These are phyloP conservation scores for Alethe diademata DNA, from an alignment of 2,113 vertebrate species.

Conservation along the genomic window DNA sequence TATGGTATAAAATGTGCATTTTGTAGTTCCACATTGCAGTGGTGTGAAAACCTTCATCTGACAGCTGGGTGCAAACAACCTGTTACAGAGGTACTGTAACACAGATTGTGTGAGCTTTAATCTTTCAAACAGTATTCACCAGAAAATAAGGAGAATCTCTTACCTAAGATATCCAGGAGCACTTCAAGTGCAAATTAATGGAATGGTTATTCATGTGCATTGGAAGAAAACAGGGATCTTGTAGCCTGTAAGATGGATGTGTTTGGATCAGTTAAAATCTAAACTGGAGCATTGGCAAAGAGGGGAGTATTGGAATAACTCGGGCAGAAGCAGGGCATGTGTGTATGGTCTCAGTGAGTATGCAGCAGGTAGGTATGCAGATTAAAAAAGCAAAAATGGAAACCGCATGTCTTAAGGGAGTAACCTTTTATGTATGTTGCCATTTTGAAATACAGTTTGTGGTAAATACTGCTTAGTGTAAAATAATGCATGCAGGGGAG, in stretches of 20 bases:
- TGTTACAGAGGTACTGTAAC: neutral
- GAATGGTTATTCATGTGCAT: neutral
- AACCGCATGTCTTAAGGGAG: neutral
- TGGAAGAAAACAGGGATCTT: neutral
- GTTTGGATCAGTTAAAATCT: neutral
- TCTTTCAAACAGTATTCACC: neutral
- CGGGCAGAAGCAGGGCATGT: neutral
- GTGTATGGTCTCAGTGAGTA: neutral
- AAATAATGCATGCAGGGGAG: neutral
- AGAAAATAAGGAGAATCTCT: neutral
- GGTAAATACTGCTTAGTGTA: neutral
- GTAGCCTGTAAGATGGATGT: neutral
- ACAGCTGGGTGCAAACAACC: neutral
- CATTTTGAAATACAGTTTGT: neutral
- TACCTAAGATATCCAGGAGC: neutral
- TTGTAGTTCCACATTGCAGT: neutral
- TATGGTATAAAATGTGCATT: neutral
- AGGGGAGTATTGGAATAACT: neutral
- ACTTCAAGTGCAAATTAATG: neutral
- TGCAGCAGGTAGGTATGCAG: neutral
- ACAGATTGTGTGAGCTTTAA: neutral
- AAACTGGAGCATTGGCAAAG: neutral
- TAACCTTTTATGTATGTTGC: neutral
- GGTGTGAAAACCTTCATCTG: neutral
- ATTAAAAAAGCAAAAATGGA: neutral